Conservation (phyloP, 2,888 invertebrate genomes). For the Pachliopta kotzebuea region DNA sequence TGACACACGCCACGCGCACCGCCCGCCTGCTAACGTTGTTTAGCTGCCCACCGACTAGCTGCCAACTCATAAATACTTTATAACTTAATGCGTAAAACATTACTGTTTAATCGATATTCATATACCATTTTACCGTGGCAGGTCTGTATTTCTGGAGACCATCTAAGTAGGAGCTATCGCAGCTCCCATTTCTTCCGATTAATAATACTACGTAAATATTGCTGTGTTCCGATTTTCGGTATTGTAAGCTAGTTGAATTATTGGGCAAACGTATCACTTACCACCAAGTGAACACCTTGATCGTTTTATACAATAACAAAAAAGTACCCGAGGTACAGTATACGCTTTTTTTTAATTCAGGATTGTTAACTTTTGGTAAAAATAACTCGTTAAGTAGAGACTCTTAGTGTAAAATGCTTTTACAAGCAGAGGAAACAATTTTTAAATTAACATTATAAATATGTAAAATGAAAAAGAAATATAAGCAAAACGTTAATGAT, state of each 20-base stretch:
- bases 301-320: too few relatives aligned
- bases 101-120: background rate
- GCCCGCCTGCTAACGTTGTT: slow-evolving; percentile 13
- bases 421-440: background rate
- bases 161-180: too few relatives aligned
- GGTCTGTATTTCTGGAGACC: too few relatives aligned
- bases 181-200: too few relatives aligned
- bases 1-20: slow-evolving; percentile 45
- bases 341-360: background rate
- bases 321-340: background rate
- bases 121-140: too few relatives aligned
- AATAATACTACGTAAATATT: too few relatives aligned
- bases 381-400: background rate
- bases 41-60: slow-evolving; percentile 21
- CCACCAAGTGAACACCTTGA: too few relatives aligned
- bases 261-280: too few relatives aligned
- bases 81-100: slow-evolving; percentile 22
- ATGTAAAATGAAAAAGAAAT: background rate
- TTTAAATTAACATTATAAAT: background rate
- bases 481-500: background rate
- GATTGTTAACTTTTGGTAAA: background rate
- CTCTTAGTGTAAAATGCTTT: background rate
- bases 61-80: slow-evolving; percentile 13
- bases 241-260: too few relatives aligned
- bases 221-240: too few relatives aligned